Evolutionary conservation across 23 tunicate species (phyloP).

Genomic region (Halocynthia aurantium): DNA sequence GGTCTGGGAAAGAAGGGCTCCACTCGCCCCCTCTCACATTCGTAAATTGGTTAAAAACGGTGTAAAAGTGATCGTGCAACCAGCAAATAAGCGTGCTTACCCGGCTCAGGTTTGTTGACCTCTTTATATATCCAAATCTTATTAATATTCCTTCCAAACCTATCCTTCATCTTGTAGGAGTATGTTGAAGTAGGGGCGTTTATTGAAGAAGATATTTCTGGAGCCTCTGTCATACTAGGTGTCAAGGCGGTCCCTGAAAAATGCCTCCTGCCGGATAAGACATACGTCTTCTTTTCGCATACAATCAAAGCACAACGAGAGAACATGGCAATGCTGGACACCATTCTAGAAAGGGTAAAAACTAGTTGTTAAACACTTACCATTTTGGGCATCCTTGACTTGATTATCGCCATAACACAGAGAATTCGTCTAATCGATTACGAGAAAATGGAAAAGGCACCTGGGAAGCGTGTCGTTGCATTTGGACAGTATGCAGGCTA

Average conservation of each 20-base stretch:
- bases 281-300: conserved; percentile 94
- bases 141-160: too few species aligned
- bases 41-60: conserved; percentile 68
- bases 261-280: conserved; percentile 67
- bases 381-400: background rate
- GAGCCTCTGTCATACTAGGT: conserved; percentile 88
- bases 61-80: conserved; percentile 74
- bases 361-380: background rate
- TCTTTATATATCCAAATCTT: background rate
- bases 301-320: conserved; percentile 97
- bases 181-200: conserved; percentile 73
- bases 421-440: conserved; percentile 91
- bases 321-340: conserved; percentile 97
- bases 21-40: conserved; percentile 74
- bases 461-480: conserved; percentile 90
- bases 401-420: conserved; percentile 14
- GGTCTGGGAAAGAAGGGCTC: conserved; percentile 94
- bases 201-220: conserved; percentile 74
- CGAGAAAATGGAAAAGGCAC: conserved; percentile 83
- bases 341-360: conserved; percentile 64
- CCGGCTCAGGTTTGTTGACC: conserved; percentile 56
- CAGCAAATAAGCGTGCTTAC: conserved; percentile 81
- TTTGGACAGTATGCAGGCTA: conserved; percentile 95
- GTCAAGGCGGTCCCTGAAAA: conserved; percentile 96
- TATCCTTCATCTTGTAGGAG: conserved; percentile 37